Evolutionary conservation across 64 coral and sea anemone genomes (phyloP), one percentile per base, ranked within the genome.

Genomic region (Porites australiensis): DNA sequence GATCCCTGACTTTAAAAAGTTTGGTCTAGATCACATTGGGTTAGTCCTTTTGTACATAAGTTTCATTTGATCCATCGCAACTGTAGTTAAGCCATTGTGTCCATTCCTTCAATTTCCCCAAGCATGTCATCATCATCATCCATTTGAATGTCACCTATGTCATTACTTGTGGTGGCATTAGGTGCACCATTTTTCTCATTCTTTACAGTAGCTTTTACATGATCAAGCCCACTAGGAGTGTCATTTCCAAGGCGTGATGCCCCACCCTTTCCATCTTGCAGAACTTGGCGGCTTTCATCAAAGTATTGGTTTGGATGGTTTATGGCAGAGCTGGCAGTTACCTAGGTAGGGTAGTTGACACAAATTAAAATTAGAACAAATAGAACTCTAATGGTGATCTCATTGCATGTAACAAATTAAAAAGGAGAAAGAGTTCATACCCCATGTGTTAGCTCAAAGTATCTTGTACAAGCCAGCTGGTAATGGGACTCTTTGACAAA

Each of bases 261-360:
- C 14, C 45, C 47, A 48, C 81, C 62, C 47, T 84, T 43, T 84
- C 60, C 70, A 1, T 73, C 79, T n/a, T 83, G 58, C 8, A 70
- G 57, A 11, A 57, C 82, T 13, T 81, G 91, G 77, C 88, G 87
- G 37, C 98, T 99, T 49, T 96, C 98, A 23, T 96, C 98, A 77
- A 94, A 96, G 71, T 99, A 99, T 80, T 96, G 91, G 57, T 99
- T 99, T 12, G 98, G 98, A 88, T 99, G 98, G 54, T 88, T 90
- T 59, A 99, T 77, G 3, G 94, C 91, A 55, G 94, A 93, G 49
- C 87, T 84, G 45, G 51, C 79, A 20, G 79, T 57, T 10, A 89
- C 70, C 92, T 94, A 37, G 66, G 48, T 58, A 16, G 14, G 1
- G 14, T 49, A 79, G 79, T 52, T 65, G 49, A 6, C 52, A 11